Percentiles rank a stretch among this genome's conserved stretches.
Evolutionary conservation across 1,140 invertebrate species (phyloP).

Genomic region (Lepidurus apus): DNA sequence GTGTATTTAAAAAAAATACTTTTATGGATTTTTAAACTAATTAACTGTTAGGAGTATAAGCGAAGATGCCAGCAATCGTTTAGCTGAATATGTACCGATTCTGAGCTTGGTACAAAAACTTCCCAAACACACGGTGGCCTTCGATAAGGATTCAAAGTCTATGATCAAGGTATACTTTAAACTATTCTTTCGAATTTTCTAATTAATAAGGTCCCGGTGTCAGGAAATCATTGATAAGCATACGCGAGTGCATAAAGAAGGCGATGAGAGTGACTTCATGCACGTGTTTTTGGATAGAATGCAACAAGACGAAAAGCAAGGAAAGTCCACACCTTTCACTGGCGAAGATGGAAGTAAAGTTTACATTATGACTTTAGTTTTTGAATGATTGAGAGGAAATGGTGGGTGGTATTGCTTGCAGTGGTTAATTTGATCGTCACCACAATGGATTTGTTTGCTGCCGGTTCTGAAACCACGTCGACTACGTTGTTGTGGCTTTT

Average conservation of each 20-base stretch:
- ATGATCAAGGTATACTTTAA: slow-evolving; percentile 1
- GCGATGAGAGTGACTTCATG: slow-evolving; percentile 31
- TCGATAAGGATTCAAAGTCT: not conserved
- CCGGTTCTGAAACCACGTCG: slow-evolving; percentile 42
- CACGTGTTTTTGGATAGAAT: slow-evolving; percentile 31
- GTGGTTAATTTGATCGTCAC: not conserved
- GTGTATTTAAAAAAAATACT: not conserved
- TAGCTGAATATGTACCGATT: not conserved
- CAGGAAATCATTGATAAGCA: slow-evolving; percentile 29
- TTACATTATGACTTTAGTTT: not conserved
- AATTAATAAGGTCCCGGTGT: not conserved
- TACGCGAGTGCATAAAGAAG: not conserved
- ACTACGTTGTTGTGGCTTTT: slow-evolving; percentile 44
- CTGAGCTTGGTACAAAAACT: not conserved
- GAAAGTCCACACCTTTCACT: not conserved
- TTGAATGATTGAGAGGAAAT: not conserved
- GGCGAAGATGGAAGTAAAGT: not conserved
- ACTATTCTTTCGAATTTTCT: too few species aligned
- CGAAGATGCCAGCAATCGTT: not conserved
- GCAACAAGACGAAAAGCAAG: slow-evolving; percentile 22
- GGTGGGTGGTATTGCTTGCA: not conserved
- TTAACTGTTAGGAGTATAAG: not conserved
- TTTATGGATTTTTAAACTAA: not conserved
- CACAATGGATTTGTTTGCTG: slow-evolving; percentile 23
- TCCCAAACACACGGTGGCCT: not conserved